Percentiles rank a stretch among this genome's conserved stretches.
phyloP scores from a whole-genome alignment of 2,797 vertebrate genomes.

The Clarias fuscus region DNA sequence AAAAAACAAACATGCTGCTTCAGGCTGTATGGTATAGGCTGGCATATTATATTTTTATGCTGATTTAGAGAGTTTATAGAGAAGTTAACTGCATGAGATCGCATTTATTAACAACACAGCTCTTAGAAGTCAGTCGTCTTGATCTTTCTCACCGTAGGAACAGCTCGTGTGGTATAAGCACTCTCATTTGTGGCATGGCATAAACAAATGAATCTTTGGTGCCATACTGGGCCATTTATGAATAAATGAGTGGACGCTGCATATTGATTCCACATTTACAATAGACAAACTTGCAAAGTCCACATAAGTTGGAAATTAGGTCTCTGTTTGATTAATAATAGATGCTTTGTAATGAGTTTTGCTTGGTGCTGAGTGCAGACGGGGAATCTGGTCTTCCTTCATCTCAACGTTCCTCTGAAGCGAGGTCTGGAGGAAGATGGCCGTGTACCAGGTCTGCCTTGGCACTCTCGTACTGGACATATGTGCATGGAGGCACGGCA shows the following conservation, averaged over 20 bases:
- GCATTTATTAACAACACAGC: constrained; percentile 17
- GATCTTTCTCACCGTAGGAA: constrained; percentile 8
- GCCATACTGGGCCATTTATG: constrained; percentile 15
- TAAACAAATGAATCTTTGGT: constrained; percentile 4
- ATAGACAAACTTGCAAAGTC: constrained; percentile 38
- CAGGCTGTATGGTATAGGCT: constrained; percentile 10
- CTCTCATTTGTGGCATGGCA: background rate
- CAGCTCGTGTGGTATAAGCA: constrained; percentile 10
- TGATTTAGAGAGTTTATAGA: constrained; percentile 4
- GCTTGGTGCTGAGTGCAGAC: constrained; percentile 18
- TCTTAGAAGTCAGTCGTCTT: background rate
- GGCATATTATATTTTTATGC: constrained; percentile 14
- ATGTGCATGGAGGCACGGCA: constrained; percentile 55
- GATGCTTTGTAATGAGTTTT: constrained; percentile 36
- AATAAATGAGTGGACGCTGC: constrained; percentile 29
- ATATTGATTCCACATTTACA: constrained; percentile 16
- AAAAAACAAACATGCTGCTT: constrained; percentile 18
- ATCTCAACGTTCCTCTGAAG: background rate
- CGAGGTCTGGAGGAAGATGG: constrained; percentile 16
- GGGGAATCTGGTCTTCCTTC: constrained; percentile 1
- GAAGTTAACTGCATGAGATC: constrained; percentile 4
- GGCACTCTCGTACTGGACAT: constrained; percentile 57
- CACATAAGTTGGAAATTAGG: constrained; percentile 45
- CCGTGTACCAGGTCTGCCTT: constrained; percentile 48
- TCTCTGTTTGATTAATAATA: constrained; percentile 52